These are phyloP conservation scores for Monodelphis domestica DNA, from an alignment of 2,797 vertebrate species.

Conservation along the genomic window DNA sequence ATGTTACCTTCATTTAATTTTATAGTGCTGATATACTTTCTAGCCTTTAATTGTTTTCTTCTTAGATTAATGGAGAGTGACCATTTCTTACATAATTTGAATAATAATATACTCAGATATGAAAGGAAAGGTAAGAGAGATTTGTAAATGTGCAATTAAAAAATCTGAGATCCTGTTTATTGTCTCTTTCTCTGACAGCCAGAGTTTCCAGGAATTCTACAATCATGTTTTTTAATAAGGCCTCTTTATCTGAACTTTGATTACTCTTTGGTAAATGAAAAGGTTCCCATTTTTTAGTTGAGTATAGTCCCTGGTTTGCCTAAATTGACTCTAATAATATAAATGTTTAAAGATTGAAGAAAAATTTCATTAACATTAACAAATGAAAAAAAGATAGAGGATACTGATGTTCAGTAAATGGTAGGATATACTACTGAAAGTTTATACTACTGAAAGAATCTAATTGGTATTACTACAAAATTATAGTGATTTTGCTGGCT, in stretches of 20 bases:
- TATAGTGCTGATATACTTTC: constrained; percentile 51
- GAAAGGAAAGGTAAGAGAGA: constrained; percentile 39
- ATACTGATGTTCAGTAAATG: not conserved
- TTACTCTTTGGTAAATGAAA: not conserved
- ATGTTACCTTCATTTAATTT: constrained; percentile 51
- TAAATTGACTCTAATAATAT: not conserved
- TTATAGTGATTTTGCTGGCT: not conserved
- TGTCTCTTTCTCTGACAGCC: constrained; percentile 43
- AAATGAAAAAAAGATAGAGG: not conserved
- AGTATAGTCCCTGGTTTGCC: not conserved
- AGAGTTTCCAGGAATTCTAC: constrained; percentile 51
- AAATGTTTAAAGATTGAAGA: constrained; percentile 3
- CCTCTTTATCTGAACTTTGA: constrained; percentile 40
- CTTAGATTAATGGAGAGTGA: constrained; percentile 40
- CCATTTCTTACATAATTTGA: constrained; percentile 56
- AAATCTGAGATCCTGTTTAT: not conserved
- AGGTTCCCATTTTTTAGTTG: not conserved
- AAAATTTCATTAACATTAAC: constrained; percentile 29
- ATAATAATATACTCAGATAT: constrained; percentile 8
- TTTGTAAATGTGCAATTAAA: not conserved
- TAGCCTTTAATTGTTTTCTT: constrained; percentile 41
- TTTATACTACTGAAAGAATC: constrained; percentile 33
- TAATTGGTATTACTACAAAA: constrained; percentile 17
- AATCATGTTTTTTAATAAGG: constrained; percentile 54
- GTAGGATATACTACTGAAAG: not conserved